Percentiles rank a stretch among this genome's conserved stretches.
Conservation (phyloP, 2,888 invertebrate genomes). For the Junonia oenone region DNA sequence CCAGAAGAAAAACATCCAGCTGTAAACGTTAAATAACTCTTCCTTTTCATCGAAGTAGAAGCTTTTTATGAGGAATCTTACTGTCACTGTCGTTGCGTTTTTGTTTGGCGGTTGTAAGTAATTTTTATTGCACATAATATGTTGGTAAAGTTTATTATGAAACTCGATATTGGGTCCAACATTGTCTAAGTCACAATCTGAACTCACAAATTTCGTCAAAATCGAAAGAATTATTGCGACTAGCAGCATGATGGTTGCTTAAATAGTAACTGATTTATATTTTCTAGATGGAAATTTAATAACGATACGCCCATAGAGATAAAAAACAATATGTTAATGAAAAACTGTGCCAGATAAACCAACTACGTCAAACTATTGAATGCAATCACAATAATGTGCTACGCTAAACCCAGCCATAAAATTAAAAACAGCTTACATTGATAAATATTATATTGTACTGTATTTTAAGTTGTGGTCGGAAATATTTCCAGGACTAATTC, state of each 20-base stretch:
- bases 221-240: not conserved
- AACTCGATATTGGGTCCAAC: not conserved
- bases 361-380: not conserved
- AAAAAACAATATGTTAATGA: not conserved
- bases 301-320: slow-evolving; percentile 1
- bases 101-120: not conserved
- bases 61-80: slow-evolving; percentile 35
- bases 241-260: slow-evolving; percentile 6
- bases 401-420: no score
- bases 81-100: not conserved
- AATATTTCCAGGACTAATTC: no score
- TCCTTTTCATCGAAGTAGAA: slow-evolving; percentile 37
- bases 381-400: no score
- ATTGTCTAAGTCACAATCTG: not conserved
- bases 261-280: not conserved
- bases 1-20: slow-evolving; percentile 32
- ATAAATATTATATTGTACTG: no score
- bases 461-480: no score
- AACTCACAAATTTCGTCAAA: not conserved
- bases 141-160: slow-evolving; percentile 1
- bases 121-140: not conserved
- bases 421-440: no score
- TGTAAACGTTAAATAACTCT: slow-evolving; percentile 34
- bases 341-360: not conserved
- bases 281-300: not conserved